Percentiles rank a stretch among this genome's conserved stretches.
Evolutionary conservation across 1,140 invertebrate species (phyloP).

Genomic region (Drosophila arawakana): DNA sequence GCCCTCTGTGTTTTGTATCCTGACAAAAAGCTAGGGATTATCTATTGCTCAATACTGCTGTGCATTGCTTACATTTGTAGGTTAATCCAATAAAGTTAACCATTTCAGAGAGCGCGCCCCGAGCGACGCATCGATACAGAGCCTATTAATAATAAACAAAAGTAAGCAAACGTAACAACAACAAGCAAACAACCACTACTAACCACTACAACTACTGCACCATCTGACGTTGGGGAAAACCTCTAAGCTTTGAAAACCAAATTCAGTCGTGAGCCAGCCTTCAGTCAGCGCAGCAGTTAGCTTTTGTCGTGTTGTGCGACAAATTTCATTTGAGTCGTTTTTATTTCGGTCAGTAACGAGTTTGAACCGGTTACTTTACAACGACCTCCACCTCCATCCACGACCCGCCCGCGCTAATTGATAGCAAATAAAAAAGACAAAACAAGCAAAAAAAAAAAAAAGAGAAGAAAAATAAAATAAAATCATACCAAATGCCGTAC

Average conservation of each 20-base stretch:
- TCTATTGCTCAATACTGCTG: slow-evolving; percentile 47
- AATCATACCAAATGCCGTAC: slow-evolving; percentile 90
- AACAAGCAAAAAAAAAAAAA: slow-evolving; percentile 33
- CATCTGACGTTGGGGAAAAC: slow-evolving; percentile 46
- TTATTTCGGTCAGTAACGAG: slow-evolving; percentile 29
- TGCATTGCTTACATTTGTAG: slow-evolving; percentile 45
- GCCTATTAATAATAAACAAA: slow-evolving; percentile 66
- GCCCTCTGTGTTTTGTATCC: slow-evolving; percentile 41
- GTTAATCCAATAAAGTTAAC: slow-evolving; percentile 79
- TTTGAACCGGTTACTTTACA: slow-evolving; percentile 46
- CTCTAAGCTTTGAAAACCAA: slow-evolving; percentile 53
- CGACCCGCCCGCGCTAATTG: slow-evolving; percentile 61
- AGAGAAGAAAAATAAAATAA: slow-evolving; percentile 11
- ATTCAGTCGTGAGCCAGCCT: slow-evolving; percentile 72
- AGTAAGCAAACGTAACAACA: slow-evolving; percentile 46
- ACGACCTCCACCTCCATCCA: not conserved
- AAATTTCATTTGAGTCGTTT: slow-evolving; percentile 17
- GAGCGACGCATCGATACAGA: slow-evolving; percentile 43
- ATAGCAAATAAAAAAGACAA: slow-evolving; percentile 16
- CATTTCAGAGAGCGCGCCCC: slow-evolving; percentile 53
- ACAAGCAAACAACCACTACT: slow-evolving; percentile 45
- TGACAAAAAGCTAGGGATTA: slow-evolving; percentile 45
- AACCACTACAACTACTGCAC: slow-evolving; percentile 42
- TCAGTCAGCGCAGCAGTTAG: slow-evolving; percentile 58
- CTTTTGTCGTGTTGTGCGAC: slow-evolving; percentile 37